phyloP scores from a whole-genome alignment of 1,140 invertebrate species.

The Drosophila kikkawai region DNA sequence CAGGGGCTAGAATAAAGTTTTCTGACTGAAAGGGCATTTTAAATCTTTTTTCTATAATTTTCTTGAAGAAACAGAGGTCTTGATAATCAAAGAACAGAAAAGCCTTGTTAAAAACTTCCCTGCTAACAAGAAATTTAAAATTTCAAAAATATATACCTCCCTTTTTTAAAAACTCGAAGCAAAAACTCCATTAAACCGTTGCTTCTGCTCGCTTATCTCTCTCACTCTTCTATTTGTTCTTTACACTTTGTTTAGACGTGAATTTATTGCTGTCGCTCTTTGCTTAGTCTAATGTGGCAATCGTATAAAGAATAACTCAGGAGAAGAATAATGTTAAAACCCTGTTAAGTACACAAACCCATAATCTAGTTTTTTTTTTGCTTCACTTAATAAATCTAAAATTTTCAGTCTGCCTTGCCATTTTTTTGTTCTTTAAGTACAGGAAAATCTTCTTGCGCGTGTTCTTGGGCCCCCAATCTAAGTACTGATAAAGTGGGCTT shows the following conservation, averaged over 20 bases:
- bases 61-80: neutral
- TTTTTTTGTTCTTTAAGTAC: slow-evolving; percentile 34
- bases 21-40: no score
- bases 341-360: slow-evolving; percentile 20
- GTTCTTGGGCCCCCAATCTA: slow-evolving; percentile 39
- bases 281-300: slow-evolving; percentile 71
- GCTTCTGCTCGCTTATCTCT: slow-evolving; percentile 57
- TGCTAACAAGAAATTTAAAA: no score
- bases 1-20: no score
- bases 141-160: neutral
- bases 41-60: no score
- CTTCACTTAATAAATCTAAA: slow-evolving; percentile 65
- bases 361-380: slow-evolving; percentile 45
- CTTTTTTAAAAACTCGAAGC: neutral
- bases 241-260: slow-evolving; percentile 83
- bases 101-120: no score
- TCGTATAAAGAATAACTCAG: slow-evolving; percentile 37
- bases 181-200: slow-evolving; percentile 19
- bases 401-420: slow-evolving; percentile 70
- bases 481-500: slow-evolving; percentile 52
- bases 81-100: neutral
- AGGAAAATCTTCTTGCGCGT: slow-evolving; percentile 55
- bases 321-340: slow-evolving; percentile 30
- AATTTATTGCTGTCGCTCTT: slow-evolving; percentile 73
- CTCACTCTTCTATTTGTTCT: slow-evolving; percentile 68